phyloP scores from a whole-genome alignment of 37 sponge, comb jelly and placozoan genomes.

The Corticium candelabrum region DNA sequence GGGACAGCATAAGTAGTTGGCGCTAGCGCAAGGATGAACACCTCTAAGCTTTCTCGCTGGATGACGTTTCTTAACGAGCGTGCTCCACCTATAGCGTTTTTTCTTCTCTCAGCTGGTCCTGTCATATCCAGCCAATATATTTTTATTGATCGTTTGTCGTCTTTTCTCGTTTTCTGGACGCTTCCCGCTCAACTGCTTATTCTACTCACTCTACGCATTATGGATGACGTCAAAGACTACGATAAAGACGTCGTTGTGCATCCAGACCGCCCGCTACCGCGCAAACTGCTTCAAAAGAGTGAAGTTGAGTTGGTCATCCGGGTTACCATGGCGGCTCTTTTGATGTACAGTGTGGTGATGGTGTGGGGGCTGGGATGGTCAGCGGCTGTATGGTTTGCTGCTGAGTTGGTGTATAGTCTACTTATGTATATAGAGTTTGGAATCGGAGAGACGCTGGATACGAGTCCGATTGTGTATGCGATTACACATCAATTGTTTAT shows the following conservation, averaged over 20 bases:
- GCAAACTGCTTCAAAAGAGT: constrained; percentile 40
- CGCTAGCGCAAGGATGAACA: too few relatives aligned
- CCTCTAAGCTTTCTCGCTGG: constrained; percentile 61
- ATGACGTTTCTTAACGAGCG: constrained; percentile 50
- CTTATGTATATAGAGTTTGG: constrained; percentile 86
- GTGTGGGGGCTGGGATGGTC: background rate
- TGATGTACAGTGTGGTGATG: constrained; percentile 23
- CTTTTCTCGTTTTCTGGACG: background rate
- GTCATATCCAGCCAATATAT: constrained; percentile 33
- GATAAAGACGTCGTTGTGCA: constrained; percentile 61
- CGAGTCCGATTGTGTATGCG: constrained; percentile 45
- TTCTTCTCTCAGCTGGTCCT: constrained; percentile 51
- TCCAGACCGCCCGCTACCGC: constrained; percentile 74
- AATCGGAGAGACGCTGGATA: constrained; percentile 58
- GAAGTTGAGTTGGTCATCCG: constrained; percentile 39
- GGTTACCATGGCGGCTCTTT: constrained; percentile 5
- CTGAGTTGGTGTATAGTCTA: constrained; percentile 45
- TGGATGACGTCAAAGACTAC: constrained; percentile 86
- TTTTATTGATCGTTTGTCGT: background rate
- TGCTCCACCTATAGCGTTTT: constrained; percentile 59
- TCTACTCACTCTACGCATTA: constrained; percentile 48
- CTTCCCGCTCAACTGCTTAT: constrained; percentile 15
- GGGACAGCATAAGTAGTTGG: too few relatives aligned
- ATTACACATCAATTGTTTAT: constrained; percentile 53
- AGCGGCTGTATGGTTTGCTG: constrained; percentile 20